Conservation (phyloP, 2,113 vertebrate genomes). For the Glareola pratincola region DNA sequence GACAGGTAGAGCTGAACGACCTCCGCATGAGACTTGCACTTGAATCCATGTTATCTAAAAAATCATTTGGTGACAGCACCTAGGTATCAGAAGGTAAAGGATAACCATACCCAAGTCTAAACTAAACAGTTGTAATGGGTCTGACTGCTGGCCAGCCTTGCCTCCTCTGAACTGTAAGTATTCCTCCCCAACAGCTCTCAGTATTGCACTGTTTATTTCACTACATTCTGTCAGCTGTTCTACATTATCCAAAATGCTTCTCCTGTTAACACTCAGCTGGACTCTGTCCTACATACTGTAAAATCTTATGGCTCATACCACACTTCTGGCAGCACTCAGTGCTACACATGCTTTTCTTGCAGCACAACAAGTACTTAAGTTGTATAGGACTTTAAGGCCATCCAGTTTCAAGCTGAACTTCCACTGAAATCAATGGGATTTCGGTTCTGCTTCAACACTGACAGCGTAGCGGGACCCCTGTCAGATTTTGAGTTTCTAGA, state of each 20-base stretch:
- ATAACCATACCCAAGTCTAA: neutral
- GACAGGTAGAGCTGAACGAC: neutral
- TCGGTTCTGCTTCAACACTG: conserved; percentile 14
- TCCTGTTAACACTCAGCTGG: conserved; percentile 72
- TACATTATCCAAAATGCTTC: conserved; percentile 65
- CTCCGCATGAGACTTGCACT: neutral
- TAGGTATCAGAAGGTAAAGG: neutral
- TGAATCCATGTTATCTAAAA: neutral
- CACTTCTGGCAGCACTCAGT: conserved; percentile 61
- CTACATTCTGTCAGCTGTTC: conserved; percentile 66
- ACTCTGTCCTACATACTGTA: conserved; percentile 67
- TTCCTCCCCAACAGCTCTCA: conserved; percentile 11
- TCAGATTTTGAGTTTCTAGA: conserved; percentile 33
- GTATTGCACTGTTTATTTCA: conserved; percentile 59
- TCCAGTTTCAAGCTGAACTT: conserved; percentile 45
- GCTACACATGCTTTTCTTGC: conserved; percentile 70
- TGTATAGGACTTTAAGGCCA: conserved; percentile 59
- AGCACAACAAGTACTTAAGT: conserved; percentile 65
- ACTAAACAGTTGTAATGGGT: neutral
- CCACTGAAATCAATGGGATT: conserved; percentile 44
- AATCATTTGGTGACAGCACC: neutral
- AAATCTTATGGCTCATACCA: conserved; percentile 72
- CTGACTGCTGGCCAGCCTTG: conserved; percentile 55
- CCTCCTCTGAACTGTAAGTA: conserved; percentile 59
- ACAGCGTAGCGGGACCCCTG: neutral